Percentiles rank a stretch among this genome's conserved stretches.
phyloP scores from a whole-genome alignment of 1,140 invertebrate genomes.

The Pogonomyrmex barbatus region DNA sequence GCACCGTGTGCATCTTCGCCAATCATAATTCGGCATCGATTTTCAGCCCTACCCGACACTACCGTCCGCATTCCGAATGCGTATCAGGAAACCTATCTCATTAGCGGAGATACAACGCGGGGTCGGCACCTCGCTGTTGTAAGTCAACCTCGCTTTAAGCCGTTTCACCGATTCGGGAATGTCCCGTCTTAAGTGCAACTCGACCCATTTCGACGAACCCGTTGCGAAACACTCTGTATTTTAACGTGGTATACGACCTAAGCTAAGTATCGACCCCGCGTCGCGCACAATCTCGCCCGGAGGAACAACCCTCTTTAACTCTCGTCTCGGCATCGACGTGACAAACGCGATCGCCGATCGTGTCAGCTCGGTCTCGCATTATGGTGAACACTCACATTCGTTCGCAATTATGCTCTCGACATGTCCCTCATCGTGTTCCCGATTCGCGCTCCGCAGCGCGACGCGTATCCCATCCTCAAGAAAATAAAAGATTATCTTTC shows the following conservation, averaged over 20 bases:
- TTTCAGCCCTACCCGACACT: background rate
- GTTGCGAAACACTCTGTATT: conserved; percentile 40
- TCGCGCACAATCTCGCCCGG: conserved; percentile 1
- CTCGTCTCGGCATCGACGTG: background rate
- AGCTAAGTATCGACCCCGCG: too few species aligned
- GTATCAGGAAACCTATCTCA: conserved; percentile 16
- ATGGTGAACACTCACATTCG: conserved; percentile 16
- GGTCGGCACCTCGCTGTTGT: background rate
- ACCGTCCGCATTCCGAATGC: conserved; percentile 3
- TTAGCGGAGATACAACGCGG: conserved; percentile 38
- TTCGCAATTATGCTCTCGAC: conserved; percentile 39
- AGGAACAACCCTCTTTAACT: background rate
- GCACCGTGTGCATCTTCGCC: background rate
- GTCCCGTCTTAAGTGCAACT: conserved; percentile 16
- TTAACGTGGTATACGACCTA: background rate
- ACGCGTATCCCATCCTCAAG: background rate
- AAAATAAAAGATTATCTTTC: conserved; percentile 38
- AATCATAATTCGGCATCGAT: conserved; percentile 13
- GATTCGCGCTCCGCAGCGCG: background rate
- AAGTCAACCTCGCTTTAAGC: conserved; percentile 14
- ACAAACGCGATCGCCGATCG: background rate
- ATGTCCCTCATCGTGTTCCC: conserved; percentile 27
- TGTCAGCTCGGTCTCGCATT: conserved; percentile 1
- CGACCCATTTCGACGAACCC: conserved; percentile 18
- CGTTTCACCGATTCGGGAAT: conserved; percentile 29